Conservation (phyloP, 2,797 vertebrate species). For the Platalea minor region DNA sequence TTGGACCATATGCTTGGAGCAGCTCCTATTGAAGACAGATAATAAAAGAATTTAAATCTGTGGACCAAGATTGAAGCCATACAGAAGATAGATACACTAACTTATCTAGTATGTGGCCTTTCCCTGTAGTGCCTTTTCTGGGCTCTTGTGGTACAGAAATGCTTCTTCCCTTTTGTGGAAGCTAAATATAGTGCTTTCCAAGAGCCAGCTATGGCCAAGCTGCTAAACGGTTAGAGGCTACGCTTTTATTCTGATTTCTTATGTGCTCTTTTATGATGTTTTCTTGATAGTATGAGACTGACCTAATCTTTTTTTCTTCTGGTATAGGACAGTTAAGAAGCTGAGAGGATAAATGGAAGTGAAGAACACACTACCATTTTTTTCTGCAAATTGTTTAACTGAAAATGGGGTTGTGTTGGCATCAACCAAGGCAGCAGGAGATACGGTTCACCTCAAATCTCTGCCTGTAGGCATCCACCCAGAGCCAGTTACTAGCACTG, state of each 20-base stretch:
- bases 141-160: neutral
- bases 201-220: neutral
- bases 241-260: neutral
- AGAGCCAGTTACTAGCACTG: neutral
- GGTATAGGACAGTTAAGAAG: constrained; percentile 17
- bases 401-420: neutral
- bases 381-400: neutral
- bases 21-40: neutral
- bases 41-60: neutral
- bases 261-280: neutral
- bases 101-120: neutral
- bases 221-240: neutral
- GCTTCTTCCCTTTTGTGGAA: neutral
- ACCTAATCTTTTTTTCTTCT: neutral
- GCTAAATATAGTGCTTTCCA: neutral
- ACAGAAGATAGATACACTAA: neutral
- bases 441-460: neutral
- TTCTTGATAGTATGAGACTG: neutral
- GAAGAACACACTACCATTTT: accelerated
- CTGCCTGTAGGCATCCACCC: neutral
- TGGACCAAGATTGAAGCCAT: neutral
- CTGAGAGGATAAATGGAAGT: neutral
- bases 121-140: neutral
- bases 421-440: neutral
- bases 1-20: neutral